phyloP scores from a whole-genome alignment of 2,113 vertebrate species.

The Ahaetulla prasina region DNA sequence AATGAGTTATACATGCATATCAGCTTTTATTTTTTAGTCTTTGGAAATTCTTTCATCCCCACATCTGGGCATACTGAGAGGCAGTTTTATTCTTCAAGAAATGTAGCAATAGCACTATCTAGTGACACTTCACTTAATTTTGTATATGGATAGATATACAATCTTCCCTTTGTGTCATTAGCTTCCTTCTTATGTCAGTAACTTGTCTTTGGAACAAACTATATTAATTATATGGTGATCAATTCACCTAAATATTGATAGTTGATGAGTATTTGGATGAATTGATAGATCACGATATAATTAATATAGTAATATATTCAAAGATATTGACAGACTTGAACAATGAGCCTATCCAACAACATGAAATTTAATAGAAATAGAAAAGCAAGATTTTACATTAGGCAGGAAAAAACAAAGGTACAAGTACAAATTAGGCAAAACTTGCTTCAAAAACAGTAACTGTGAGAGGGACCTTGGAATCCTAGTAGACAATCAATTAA shows the following conservation, averaged over 20 bases:
- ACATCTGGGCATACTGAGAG: conserved; percentile 6
- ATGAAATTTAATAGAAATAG: too few species aligned
- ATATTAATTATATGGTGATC: too few species aligned
- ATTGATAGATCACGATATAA: not conserved
- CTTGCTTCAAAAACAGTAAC: too few species aligned
- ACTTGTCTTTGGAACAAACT: not conserved
- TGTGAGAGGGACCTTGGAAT: too few species aligned
- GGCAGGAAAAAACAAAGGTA: too few species aligned
- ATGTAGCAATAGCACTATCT: not conserved
- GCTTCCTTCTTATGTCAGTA: not conserved
- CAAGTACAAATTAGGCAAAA: too few species aligned
- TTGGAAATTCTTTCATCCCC: conserved; percentile 23
- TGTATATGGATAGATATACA: not conserved
- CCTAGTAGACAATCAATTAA: too few species aligned
- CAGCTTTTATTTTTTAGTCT: conserved; percentile 20
- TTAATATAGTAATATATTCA: too few species aligned
- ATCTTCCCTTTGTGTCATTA: not conserved
- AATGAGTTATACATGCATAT: not conserved
- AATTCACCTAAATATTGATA: too few species aligned
- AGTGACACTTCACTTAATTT: not conserved
- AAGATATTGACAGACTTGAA: too few species aligned
- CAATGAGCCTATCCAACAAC: too few species aligned
- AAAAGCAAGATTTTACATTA: too few species aligned
- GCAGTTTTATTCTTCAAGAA: not conserved
- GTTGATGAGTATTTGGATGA: not conserved